These are phyloP conservation scores for Eucidaris tribuloides DNA, from an alignment of 35 echinoderm and acorn worm species.

Conservation along the genomic window DNA sequence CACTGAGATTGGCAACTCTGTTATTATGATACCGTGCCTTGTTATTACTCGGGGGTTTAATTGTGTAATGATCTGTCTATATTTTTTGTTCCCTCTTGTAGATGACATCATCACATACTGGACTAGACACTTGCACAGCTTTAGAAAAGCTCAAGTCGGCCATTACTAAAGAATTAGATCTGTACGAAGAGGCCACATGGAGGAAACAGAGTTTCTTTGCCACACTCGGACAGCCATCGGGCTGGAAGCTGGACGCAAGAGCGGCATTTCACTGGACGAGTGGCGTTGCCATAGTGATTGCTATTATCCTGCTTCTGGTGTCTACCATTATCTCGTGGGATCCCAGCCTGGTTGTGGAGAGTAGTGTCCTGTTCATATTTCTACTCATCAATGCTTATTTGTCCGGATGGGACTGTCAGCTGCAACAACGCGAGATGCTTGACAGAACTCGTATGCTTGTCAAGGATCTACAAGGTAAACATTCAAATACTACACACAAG, in stretches of 20 bases:
- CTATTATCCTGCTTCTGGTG: constrained; percentile 36
- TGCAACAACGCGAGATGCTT: constrained; percentile 63
- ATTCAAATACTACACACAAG: not conserved
- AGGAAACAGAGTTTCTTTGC: constrained; percentile 24
- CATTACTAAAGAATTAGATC: constrained; percentile 68
- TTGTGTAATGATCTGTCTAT: not conserved
- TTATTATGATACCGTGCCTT: too few relatives aligned
- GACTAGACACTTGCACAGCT: constrained; percentile 43
- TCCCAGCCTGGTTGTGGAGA: constrained; percentile 32
- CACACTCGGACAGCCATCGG: constrained; percentile 11
- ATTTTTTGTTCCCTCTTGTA: not conserved
- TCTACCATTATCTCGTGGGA: constrained; percentile 24
- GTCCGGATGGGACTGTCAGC: constrained; percentile 63
- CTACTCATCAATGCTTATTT: constrained; percentile 65
- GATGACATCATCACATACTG: constrained; percentile 27
- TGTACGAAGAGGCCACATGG: constrained; percentile 12
- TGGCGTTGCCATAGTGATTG: constrained; percentile 43
- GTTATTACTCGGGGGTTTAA: too few relatives aligned
- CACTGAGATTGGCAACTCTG: too few relatives aligned
- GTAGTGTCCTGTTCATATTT: constrained; percentile 49
- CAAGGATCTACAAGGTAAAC: not conserved
- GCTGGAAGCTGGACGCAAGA: constrained; percentile 19
- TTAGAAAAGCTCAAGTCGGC: constrained; percentile 51
- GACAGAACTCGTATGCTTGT: not conserved
- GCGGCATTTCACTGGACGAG: constrained; percentile 58